A percentile compares a stretch with the other conserved stretches of the same genome.
These are phyloP conservation scores for Gorsachius goisagi DNA, from an alignment of 2,113 vertebrate species.

Conservation along the genomic window DNA sequence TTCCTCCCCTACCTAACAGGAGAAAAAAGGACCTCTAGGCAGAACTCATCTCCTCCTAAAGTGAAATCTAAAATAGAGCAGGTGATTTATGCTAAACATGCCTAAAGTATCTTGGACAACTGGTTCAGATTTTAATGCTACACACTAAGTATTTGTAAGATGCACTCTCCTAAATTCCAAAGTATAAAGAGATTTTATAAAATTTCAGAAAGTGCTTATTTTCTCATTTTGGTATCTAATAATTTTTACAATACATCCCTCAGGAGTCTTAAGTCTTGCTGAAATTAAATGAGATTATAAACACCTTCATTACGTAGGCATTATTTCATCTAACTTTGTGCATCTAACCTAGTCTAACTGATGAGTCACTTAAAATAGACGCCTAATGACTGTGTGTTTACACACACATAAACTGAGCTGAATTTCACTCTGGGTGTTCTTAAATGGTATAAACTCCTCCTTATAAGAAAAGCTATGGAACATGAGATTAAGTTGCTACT, in stretches of 20 bases:
- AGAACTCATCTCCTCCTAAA: neutral
- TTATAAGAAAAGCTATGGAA: neutral
- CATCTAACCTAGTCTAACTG: neutral
- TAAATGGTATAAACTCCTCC: neutral
- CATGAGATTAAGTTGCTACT: neutral
- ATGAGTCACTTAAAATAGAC: neutral
- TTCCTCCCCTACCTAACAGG: neutral
- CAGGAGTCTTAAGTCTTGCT: neutral
- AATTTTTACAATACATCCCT: neutral
- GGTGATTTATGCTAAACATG: neutral
- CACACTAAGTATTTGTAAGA: neutral
- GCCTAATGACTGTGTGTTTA: neutral
- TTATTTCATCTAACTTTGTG: neutral
- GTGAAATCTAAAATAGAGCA: neutral
- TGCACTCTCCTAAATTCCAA: neutral
- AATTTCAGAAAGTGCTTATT: neutral
- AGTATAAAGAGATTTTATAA: neutral
- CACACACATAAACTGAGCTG: neutral
- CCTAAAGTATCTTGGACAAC: neutral
- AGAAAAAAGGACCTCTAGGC: neutral
- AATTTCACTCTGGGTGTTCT: neutral
- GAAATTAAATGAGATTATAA: neutral
- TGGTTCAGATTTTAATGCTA: neutral
- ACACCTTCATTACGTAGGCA: neutral
- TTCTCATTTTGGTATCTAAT: neutral